phyloP scores from a whole-genome alignment of 2,888 invertebrate species.

The Clepsis dumicolana region DNA sequence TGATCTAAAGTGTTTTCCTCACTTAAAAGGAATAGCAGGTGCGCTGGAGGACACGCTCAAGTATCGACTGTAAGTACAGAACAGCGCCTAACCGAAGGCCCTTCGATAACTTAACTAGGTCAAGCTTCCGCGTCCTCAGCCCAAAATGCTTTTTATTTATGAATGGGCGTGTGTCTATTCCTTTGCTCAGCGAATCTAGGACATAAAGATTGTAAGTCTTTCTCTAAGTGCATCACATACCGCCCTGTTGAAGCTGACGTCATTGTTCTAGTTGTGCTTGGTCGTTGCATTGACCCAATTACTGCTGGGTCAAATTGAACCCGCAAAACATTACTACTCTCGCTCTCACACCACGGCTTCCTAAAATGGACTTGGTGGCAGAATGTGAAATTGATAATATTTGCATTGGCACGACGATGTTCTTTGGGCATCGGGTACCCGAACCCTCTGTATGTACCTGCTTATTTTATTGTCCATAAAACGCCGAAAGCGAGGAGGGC shows the following conservation, averaged over 20 bases:
- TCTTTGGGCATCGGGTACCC: slow-evolving; percentile 24
- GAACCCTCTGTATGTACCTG: slow-evolving; percentile 42
- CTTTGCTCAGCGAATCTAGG: slow-evolving; percentile 22
- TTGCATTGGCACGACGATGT: slow-evolving; percentile 19
- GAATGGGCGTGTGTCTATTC: slow-evolving; percentile 66
- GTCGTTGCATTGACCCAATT: slow-evolving; percentile 44
- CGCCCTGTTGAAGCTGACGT: slow-evolving; percentile 30
- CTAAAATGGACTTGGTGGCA: neutral
- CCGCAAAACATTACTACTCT: slow-evolving; percentile 11
- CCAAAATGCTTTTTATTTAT: slow-evolving; percentile 72
- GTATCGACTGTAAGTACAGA: slow-evolving; percentile 73
- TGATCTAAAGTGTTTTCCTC: slow-evolving; percentile 56
- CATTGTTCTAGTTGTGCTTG: slow-evolving; percentile 40
- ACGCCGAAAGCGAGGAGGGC: slow-evolving; percentile 47
- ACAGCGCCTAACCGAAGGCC: slow-evolving; percentile 47
- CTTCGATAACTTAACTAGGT: slow-evolving; percentile 69
- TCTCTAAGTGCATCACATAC: slow-evolving; percentile 5
- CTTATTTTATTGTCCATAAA: slow-evolving; percentile 50
- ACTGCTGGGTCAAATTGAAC: slow-evolving; percentile 31
- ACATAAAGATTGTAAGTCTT: slow-evolving; percentile 6
- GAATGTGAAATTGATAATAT: slow-evolving; percentile 25
- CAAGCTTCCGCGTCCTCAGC: slow-evolving; percentile 80
- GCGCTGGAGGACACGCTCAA: slow-evolving; percentile 75
- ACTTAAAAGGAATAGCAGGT: slow-evolving; percentile 55
- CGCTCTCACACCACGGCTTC: slow-evolving; percentile 5